Base-by-base conservation (phyloP, 2,797 vertebrate species). In the Rhincodon typus region DNA sequence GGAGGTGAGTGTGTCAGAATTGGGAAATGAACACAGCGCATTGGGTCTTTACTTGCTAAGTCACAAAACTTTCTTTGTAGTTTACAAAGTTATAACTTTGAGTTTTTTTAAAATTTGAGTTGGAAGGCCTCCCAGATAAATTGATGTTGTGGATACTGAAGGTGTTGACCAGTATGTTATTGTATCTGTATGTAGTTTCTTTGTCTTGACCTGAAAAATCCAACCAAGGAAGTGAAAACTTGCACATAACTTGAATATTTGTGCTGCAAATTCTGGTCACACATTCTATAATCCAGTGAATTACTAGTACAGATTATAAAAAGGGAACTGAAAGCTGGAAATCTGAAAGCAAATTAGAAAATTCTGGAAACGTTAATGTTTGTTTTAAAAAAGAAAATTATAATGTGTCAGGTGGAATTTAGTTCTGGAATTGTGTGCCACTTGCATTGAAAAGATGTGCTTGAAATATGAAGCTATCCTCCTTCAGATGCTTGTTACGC, bases 1-100 rank as follows among this genome's bases (percentile, higher is more conserved):
- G 97, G 98, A 99, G 98, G 99, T 99, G 69, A 96, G 95, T 0
- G 1, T 50, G 4, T 0, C 74, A 0, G 84, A 91, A 84, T 46
- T 84, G 82, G 82, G 19, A 84, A 30, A 7, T 87, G 12, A 50
- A 23, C 38, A 2, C 3, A 23, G 57, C 57, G 3, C 13, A 34
- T 30, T 34, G 62, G 34, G 42, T 25, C 66, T 70, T 94, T 69
- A 70, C 21, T 8, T 70, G 62, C 38, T 94, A n/a, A 69, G 25
- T n/a, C 69, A 42, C 66, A 13, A 62, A 53, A 57, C 30, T 13
- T n/a, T 38, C 27, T 88, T 86, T 46, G 23, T 91, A 17, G 53
- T 25, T 93, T n/a, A 10, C n/a, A 38, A 57, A 69, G 34, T 94
- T 27, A 70, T 70, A 70, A 46, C 3, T 70, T 94, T 70, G 3